Percentiles rank a stretch among this genome's conserved stretches.
Conservation (phyloP, 2,888 invertebrate species). For the Melangyna quadrimaculata region DNA sequence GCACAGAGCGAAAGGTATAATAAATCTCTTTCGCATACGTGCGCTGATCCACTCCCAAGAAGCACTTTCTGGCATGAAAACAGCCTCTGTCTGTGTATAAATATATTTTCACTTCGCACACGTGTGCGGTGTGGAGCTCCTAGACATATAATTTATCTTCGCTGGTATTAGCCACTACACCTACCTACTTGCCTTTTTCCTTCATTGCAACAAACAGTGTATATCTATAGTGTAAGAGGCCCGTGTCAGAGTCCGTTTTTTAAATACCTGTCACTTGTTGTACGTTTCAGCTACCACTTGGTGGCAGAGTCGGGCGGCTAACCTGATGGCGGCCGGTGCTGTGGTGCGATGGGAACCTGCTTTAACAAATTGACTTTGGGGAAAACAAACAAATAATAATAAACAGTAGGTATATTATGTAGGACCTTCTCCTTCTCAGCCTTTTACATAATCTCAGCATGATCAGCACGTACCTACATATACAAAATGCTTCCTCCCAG, state of each 20-base stretch:
- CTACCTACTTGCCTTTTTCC: conserved; percentile 16
- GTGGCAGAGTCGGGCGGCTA: not conserved
- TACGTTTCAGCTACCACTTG: conserved; percentile 61
- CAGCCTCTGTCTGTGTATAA: conserved; percentile 51
- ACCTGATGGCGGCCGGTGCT: not conserved
- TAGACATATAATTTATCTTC: conserved; percentile 71
- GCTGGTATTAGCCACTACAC: conserved; percentile 52
- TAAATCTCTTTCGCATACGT: conserved; percentile 72
- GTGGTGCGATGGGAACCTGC: conserved; percentile 59
- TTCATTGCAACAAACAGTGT: conserved; percentile 1
- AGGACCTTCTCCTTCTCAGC: conserved; percentile 57
- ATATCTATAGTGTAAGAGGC: conserved; percentile 36
- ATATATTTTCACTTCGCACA: conserved; percentile 42
- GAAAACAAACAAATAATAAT: conserved; percentile 65
- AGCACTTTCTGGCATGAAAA: conserved; percentile 39
- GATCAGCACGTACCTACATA: conserved; percentile 48
- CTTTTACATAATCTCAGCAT: conserved; percentile 42
- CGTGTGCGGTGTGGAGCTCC: conserved; percentile 62
- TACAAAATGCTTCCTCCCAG: conserved; percentile 34
- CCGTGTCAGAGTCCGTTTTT: conserved; percentile 65
- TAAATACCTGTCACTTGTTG: conserved; percentile 72
- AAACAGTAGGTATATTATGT: not conserved
- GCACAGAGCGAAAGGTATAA: conserved; percentile 54
- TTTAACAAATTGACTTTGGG: conserved; percentile 69
- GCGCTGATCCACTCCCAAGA: conserved; percentile 68